Percentiles rank a stretch among this genome's conserved stretches.
phyloP scores from a whole-genome alignment of 2,888 invertebrate species.

The Rhagonycha fulva region DNA sequence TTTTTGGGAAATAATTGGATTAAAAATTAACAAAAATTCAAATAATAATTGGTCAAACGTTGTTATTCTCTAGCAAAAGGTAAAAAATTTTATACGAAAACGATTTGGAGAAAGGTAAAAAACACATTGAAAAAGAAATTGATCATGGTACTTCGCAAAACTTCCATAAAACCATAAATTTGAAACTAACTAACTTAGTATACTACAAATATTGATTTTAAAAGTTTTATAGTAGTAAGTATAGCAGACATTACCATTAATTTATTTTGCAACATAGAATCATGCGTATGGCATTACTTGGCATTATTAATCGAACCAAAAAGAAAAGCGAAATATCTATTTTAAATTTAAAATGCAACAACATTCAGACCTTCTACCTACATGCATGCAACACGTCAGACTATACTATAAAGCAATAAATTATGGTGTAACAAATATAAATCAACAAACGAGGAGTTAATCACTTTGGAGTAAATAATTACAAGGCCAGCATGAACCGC shows the following conservation, averaged over 20 bases:
- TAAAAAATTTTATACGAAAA: not conserved
- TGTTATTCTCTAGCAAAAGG: too few species aligned
- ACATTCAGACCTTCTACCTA: constrained; percentile 54
- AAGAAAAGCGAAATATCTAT: constrained; percentile 35
- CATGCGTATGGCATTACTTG: not conserved
- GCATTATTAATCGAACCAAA: not conserved
- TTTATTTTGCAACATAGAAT: not conserved
- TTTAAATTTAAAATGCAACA: constrained; percentile 55
- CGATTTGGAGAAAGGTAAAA: not conserved
- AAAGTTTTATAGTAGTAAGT: not conserved
- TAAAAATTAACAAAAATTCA: too few species aligned
- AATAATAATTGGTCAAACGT: too few species aligned
- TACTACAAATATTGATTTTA: not conserved
- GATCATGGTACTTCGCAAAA: not conserved
- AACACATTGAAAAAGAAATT: not conserved
- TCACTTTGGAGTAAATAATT: constrained; percentile 57
- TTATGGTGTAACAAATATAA: constrained; percentile 53
- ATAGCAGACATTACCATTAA: not conserved
- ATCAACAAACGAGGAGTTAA: constrained; percentile 56
- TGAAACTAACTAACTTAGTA: not conserved
- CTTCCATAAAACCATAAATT: not conserved
- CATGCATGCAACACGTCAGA: constrained; percentile 56
- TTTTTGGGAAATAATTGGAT: too few species aligned
- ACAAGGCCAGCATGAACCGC: constrained; percentile 51
- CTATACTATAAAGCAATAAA: constrained; percentile 49